Percentiles rank a stretch among this genome's conserved stretches.
These are phyloP conservation scores for Mechanitis messenoides DNA, from an alignment of 2,888 invertebrate species.

Conservation along the genomic window DNA sequence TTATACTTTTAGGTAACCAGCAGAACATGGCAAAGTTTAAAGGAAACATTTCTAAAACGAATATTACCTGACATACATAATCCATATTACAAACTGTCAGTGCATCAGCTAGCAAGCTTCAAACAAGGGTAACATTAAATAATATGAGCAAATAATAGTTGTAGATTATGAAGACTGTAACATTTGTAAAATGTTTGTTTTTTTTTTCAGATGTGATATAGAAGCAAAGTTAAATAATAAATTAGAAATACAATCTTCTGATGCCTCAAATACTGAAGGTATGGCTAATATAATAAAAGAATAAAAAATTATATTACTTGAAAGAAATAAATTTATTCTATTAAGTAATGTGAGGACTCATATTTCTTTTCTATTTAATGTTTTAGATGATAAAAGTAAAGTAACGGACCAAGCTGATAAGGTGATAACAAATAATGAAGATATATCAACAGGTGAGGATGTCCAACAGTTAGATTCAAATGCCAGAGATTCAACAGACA, in stretches of 20 bases:
- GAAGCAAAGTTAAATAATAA: slow-evolving; percentile 46
- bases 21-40: slow-evolving; percentile 72
- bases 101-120: slow-evolving; percentile 58
- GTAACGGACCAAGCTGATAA: slow-evolving; percentile 38
- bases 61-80: slow-evolving; percentile 66
- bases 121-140: slow-evolving; percentile 48
- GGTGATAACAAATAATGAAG: slow-evolving; percentile 38
- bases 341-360: background rate
- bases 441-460: slow-evolving; percentile 56
- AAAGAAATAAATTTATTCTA: background rate
- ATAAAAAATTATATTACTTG: too few relatives aligned
- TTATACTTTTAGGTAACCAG: slow-evolving; percentile 46
- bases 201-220: slow-evolving; percentile 48
- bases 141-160: background rate
- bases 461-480: slow-evolving; percentile 45
- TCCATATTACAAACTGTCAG: slow-evolving; percentile 59
- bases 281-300: slow-evolving; percentile 20
- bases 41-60: slow-evolving; percentile 67
- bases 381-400: slow-evolving; percentile 41
- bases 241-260: slow-evolving; percentile 44
- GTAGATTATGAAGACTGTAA: background rate
- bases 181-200: slow-evolving; percentile 3
- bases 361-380: background rate
- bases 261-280: slow-evolving; percentile 46
- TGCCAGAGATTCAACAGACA: slow-evolving; percentile 61